These are phyloP conservation scores for Macrotrachela quadricornifera DNA, from an alignment of 1,140 invertebrate species.

Conservation along the genomic window DNA sequence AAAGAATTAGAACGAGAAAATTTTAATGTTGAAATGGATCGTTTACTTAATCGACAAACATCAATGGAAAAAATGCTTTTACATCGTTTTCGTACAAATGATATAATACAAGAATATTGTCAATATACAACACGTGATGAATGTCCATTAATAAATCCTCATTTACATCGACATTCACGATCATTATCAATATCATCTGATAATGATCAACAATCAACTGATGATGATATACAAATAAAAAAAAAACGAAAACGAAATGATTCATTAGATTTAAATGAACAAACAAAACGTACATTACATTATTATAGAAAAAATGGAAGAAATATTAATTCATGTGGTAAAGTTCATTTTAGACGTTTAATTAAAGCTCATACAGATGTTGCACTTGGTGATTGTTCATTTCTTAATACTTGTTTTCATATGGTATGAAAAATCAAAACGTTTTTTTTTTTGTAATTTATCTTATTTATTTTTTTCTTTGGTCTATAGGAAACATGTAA, in stretches of 20 bases:
- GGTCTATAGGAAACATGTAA: background rate
- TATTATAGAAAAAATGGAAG: background rate
- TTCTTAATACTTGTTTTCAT: constrained; percentile 91
- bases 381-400: constrained; percentile 80
- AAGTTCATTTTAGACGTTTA: constrained; percentile 88
- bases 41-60: background rate
- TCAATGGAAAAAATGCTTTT: background rate
- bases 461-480: constrained; percentile 5
- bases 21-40: background rate
- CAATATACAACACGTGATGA: constrained; percentile 1
- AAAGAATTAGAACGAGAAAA: too few species aligned
- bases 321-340: constrained; percentile 44
- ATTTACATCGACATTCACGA: too few species aligned
- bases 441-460: constrained; percentile 1
- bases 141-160: background rate
- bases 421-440: constrained; percentile 81
- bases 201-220: too few species aligned
- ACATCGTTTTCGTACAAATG: background rate
- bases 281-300: background rate
- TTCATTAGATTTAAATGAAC: too few species aligned
- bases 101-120: constrained; percentile 2
- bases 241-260: too few species aligned
- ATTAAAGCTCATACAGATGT: constrained; percentile 79
- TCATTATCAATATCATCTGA: too few species aligned
- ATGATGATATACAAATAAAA: too few species aligned